Base-by-base conservation (phyloP, 1,140 invertebrate genomes). In the Manduca sexta region DNA sequence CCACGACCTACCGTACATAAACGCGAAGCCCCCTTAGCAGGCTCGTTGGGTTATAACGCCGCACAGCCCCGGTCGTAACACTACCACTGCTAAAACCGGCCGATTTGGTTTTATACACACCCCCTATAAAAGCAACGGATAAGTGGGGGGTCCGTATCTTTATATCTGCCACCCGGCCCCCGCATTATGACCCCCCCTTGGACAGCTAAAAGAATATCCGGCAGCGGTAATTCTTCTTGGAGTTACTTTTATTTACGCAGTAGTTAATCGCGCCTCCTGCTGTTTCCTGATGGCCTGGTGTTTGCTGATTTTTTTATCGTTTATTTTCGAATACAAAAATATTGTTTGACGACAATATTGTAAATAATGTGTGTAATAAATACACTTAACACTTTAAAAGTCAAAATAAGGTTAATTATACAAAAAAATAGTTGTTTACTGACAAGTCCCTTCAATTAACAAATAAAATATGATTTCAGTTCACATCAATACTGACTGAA, bases 101-200 rank as follows among this genome's bases (percentile, higher is more conserved):
- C 69, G 73, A 78, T 81, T 83, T 75, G 74, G 81, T 85, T 85
- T 85, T 84, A 85, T 80, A 84, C 74, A 82, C 77, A 85, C 84
- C 86, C 83, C 79, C 81, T 81, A 86, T 86, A 86, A 86, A 86
- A 85, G 83, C 79, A 80, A 65, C 74, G 78, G 75, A 83, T 84
- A 84, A 85, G 80, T 82, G 84, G 82, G 83, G 53, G 77, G 78
- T 62, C 84, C 83, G 83, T 80, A 81, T 83, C 76, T 83, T 84
- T 83, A 84, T 82, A 84, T 80, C 75, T 78, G 64, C 72, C 70
- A 61, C 73, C 72, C 51, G 40, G 47, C 68, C 74, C 68, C 73
- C 64, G 57, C 72, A 84, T 82, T 78, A 81, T 79, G 81, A 79
- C 70, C 78, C 77, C 78, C 74, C 73, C 79, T 81, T 76, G 80